These are phyloP conservation scores for Antechinus stuartii DNA, from an alignment of 2,113 vertebrate species.

Conservation along the genomic window DNA sequence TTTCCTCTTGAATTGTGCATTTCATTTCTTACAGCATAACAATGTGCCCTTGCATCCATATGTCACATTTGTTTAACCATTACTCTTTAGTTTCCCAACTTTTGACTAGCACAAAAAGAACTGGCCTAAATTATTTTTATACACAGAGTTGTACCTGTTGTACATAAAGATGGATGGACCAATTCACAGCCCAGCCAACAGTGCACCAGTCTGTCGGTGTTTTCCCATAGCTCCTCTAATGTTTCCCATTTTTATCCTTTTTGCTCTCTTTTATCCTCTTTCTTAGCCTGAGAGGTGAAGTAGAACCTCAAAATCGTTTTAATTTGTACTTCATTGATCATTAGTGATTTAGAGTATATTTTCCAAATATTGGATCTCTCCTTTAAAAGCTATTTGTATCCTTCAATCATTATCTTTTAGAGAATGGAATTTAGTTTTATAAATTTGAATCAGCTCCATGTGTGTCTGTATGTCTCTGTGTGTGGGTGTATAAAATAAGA, in stretches of 20 bases:
- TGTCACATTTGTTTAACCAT: neutral
- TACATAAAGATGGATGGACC: neutral
- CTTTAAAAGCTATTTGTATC: neutral
- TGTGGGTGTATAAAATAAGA: neutral
- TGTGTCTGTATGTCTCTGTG: too few relatives aligned
- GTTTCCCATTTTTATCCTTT: neutral
- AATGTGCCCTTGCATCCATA: neutral
- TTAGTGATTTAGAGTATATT: neutral
- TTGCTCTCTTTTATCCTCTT: neutral
- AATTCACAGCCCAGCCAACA: neutral
- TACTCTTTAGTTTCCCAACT: neutral
- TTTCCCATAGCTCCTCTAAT: neutral
- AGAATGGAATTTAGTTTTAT: neutral
- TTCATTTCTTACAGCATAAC: neutral
- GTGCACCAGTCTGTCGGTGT: neutral
- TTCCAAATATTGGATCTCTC: neutral
- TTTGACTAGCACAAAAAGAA: neutral
- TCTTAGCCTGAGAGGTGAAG: neutral
- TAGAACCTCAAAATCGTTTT: neutral
- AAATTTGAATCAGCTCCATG: neutral
- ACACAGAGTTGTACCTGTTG: neutral
- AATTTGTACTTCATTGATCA: neutral
- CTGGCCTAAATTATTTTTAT: neutral
- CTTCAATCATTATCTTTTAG: neutral
- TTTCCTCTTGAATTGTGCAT: neutral